Percentiles rank a stretch among this genome's conserved stretches.
These are phyloP conservation scores for Psephotus haematonotus DNA, from an alignment of 2,113 vertebrate species.

Conservation along the genomic window DNA sequence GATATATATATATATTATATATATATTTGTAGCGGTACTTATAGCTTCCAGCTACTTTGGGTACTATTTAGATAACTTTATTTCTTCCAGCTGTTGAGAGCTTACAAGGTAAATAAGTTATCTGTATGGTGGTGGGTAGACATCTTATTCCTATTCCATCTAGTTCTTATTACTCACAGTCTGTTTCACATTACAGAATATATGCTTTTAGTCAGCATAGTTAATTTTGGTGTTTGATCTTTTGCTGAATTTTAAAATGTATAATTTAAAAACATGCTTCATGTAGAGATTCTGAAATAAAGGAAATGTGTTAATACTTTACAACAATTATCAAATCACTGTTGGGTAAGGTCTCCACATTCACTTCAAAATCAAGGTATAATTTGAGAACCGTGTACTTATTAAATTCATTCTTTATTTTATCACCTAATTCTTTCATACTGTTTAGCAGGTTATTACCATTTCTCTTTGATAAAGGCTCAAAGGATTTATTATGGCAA, in stretches of 20 bases:
- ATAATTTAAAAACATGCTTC: conserved; percentile 34
- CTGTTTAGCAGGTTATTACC: conserved; percentile 34
- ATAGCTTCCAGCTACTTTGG: not conserved
- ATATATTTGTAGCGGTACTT: not conserved
- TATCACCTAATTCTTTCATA: conserved; percentile 44
- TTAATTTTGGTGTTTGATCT: conserved; percentile 45
- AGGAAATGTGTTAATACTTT: conserved; percentile 48
- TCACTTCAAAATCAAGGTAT: conserved; percentile 37
- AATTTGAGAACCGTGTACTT: conserved; percentile 17
- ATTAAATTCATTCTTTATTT: conserved; percentile 45
- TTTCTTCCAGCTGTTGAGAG: conserved; percentile 37
- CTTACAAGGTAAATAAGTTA: conserved; percentile 37
- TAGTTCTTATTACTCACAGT: conserved; percentile 18
- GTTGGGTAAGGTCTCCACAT: not conserved
- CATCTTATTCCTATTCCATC: not conserved
- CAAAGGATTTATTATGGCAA: conserved; percentile 56
- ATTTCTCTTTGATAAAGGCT: conserved; percentile 61
- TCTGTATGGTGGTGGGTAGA: conserved; percentile 15
- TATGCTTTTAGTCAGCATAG: conserved; percentile 14
- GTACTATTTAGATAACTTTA: conserved; percentile 20
- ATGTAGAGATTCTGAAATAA: conserved; percentile 1
- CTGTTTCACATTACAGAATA: conserved; percentile 46
- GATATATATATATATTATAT: not conserved
- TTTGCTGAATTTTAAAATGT: conserved; percentile 31
- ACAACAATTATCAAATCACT: conserved; percentile 30